Conservation (phyloP, 2,888 invertebrate genomes). For the Anthrax anthrax region DNA sequence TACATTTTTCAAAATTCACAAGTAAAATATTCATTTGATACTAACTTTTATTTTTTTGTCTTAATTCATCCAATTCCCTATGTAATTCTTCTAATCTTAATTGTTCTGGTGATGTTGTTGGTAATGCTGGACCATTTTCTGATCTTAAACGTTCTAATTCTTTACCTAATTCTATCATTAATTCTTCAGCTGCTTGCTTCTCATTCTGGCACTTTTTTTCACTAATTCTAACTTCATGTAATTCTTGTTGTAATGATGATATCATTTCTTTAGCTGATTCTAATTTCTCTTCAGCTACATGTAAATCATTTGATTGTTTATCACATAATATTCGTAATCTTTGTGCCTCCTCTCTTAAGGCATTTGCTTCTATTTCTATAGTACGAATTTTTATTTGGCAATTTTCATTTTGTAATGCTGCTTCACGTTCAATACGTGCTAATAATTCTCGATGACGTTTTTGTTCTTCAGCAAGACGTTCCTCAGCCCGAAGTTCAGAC, state of each 20-base stretch:
- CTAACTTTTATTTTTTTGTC: slow-evolving; percentile 61
- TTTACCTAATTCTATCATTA: slow-evolving; percentile 49
- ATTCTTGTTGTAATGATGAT: slow-evolving; percentile 36
- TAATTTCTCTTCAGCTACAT: slow-evolving; percentile 39
- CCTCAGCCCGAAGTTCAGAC: slow-evolving; percentile 62
- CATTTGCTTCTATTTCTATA: slow-evolving; percentile 50
- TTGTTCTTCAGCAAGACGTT: slow-evolving; percentile 67
- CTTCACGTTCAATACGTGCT: slow-evolving; percentile 71
- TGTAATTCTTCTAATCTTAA: slow-evolving; percentile 61
- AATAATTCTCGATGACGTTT: slow-evolving; percentile 70
- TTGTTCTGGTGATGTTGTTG: slow-evolving; percentile 50
- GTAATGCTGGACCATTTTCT: slow-evolving; percentile 46
- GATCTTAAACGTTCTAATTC: slow-evolving; percentile 51
- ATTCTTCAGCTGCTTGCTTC: slow-evolving; percentile 38
- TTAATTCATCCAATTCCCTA: slow-evolving; percentile 55
- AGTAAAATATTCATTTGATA: slow-evolving; percentile 5
- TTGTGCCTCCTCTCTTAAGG: slow-evolving; percentile 48
- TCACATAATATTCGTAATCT: slow-evolving; percentile 47
- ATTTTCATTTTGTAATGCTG: slow-evolving; percentile 61
- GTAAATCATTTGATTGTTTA: slow-evolving; percentile 42
- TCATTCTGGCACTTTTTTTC: slow-evolving; percentile 39
- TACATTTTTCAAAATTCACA: not conserved
- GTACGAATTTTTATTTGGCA: slow-evolving; percentile 55
- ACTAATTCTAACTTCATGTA: slow-evolving; percentile 40
- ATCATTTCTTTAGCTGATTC: slow-evolving; percentile 41